Base-by-base conservation (phyloP, 2,888 invertebrate species). In the Gari tellinella region DNA sequence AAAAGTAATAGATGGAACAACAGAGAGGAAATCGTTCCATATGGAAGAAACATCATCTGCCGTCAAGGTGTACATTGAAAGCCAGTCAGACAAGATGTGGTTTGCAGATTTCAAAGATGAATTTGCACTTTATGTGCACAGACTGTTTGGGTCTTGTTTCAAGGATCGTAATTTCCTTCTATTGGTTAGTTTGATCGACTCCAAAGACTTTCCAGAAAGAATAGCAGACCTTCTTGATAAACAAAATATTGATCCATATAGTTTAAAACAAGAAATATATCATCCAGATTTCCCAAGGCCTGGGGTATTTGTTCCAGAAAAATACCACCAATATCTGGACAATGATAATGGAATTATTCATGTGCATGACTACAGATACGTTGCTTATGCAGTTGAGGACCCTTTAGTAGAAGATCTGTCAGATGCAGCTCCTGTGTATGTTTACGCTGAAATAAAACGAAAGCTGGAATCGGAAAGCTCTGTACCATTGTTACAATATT, bases 341-440 rank as follows among this genome's bases (percentile, higher is more conserved):
- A 73, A 80, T 48, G 63, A 43, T 23, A 80, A 76, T 53, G 40
- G 41, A 25, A n/a, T 58, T 21, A 75, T 82, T 53, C 38, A 65
- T 17, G 56, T 67, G 25, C 67, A 67, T 46, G 64, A 72, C 4
- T 72, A 40, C n/a, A 72, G 80, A 26, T 80, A 72, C 53, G 72
- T 80, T 10, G 83, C 78, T 17, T 74, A 55, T 51, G 79, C 78
- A 45, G 41, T 83, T 14, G 65, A 70, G 23, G 83, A 82, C 51
- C 79, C 76, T 0, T 17, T 48, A 8, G 21, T 60, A 26, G 61
- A 60, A n/a, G 57, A 46, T 12, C 40, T 38, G 1, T 21, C 2
- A 21, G 69, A 62, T 25, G 51, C 1, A 4, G 2, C 8, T 8
- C 40, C 49, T 17, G 51, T 51, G 3, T 61, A 51, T 51, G 38